Evolutionary conservation across 2,797 vertebrate species (phyloP).

Genomic region (Halcyon leucocephala): DNA sequence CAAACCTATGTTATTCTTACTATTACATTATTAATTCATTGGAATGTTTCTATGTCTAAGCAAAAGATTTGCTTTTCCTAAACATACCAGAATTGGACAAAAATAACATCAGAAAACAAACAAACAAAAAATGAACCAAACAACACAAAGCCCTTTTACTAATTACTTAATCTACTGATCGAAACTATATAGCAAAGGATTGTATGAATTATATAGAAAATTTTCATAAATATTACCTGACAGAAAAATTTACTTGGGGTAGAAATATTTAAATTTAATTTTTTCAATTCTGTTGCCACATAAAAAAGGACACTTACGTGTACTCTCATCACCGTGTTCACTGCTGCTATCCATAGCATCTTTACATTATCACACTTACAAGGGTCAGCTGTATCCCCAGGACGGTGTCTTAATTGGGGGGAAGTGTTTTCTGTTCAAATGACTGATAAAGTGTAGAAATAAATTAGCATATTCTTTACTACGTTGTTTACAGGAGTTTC

Average conservation of each 20-base stretch:
- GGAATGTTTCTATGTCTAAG: background rate
- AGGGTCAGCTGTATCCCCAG: background rate
- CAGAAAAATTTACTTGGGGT: background rate
- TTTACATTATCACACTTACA: background rate
- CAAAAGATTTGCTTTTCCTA: background rate
- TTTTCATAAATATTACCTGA: background rate
- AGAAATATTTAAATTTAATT: background rate
- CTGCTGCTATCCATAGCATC: background rate
- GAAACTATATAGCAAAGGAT: background rate
- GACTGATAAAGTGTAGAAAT: background rate
- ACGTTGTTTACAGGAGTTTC: slow-evolving; percentile 5
- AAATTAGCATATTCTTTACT: background rate
- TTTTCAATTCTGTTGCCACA: background rate
- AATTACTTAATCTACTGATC: background rate
- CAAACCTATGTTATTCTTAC: background rate
- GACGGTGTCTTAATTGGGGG: background rate
- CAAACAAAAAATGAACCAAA: rapidly evolving
- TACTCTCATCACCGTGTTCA: background rate
- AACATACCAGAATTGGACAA: background rate
- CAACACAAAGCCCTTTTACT: background rate
- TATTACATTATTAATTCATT: background rate
- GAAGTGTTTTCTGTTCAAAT: background rate
- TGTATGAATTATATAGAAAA: background rate
- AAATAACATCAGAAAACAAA: background rate
- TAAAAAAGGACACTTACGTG: background rate